phyloP scores from a whole-genome alignment of 2,113 vertebrate genomes.

The Theristicus caerulescens region DNA sequence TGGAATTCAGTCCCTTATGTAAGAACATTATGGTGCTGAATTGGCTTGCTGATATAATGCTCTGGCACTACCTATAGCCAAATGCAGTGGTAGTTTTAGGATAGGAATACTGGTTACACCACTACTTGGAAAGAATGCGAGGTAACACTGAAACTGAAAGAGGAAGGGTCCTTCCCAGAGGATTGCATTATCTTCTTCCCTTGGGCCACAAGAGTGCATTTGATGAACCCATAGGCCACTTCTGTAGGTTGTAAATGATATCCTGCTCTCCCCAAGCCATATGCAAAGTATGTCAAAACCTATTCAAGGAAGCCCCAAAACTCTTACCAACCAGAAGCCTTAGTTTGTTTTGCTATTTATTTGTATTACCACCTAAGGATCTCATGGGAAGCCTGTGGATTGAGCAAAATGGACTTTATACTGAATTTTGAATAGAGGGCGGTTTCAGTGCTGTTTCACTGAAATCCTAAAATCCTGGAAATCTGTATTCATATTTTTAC shows the following conservation, averaged over 20 bases:
- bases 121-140: background rate
- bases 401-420: background rate
- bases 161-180: background rate
- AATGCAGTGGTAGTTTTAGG: background rate
- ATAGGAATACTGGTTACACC: background rate
- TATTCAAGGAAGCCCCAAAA: background rate
- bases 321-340: background rate
- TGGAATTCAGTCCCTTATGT: background rate
- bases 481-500: background rate
- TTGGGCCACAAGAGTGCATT: background rate
- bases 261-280: background rate
- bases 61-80: background rate
- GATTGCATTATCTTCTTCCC: background rate
- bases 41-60: background rate
- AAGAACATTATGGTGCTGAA: background rate
- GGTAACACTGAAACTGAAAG: background rate
- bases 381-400: background rate
- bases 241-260: background rate
- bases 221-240: background rate
- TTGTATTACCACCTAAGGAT: background rate
- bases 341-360: background rate
- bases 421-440: background rate
- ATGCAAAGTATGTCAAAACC: background rate
- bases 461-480: background rate
- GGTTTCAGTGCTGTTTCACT: background rate